Evolutionary conservation across 1,140 invertebrate species (phyloP).

Genomic region (Ganaspis sp.): DNA sequence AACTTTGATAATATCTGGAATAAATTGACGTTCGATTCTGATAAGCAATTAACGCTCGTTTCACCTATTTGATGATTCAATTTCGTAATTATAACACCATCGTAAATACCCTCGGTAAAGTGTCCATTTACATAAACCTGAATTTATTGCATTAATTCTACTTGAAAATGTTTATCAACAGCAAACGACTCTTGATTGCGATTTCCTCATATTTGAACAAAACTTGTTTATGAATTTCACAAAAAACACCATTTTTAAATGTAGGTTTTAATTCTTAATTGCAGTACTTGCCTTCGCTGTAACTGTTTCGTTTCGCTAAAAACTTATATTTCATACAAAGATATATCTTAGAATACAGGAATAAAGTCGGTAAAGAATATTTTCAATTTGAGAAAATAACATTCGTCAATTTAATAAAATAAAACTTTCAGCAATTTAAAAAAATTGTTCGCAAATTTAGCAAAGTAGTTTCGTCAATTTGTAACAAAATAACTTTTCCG

Average conservation of each 20-base stretch:
- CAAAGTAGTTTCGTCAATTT: no score
- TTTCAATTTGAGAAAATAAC: no score
- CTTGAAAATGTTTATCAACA: neutral
- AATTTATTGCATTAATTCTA: constrained; percentile 3
- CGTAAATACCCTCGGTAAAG: neutral
- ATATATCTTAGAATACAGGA: no score
- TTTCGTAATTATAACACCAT: constrained; percentile 22
- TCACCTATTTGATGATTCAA: constrained; percentile 2
- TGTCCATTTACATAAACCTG: constrained; percentile 9
- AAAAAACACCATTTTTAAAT: neutral
- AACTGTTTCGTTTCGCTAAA: no score
- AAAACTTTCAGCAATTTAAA: no score
- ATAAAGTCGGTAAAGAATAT: no score
- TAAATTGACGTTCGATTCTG: neutral
- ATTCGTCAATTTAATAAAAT: no score
- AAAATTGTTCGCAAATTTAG: no score
- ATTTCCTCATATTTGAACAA: neutral
- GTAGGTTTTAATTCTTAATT: no score
- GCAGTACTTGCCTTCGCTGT: no score
- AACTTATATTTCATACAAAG: no score
- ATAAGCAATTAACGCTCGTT: neutral
- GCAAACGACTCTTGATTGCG: neutral
- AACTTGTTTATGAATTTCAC: neutral
- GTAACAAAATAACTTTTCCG: no score
- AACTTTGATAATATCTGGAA: neutral